These are phyloP conservation scores for Keiferia lycopersicella DNA, from an alignment of 2,888 invertebrate species.

Conservation along the genomic window DNA sequence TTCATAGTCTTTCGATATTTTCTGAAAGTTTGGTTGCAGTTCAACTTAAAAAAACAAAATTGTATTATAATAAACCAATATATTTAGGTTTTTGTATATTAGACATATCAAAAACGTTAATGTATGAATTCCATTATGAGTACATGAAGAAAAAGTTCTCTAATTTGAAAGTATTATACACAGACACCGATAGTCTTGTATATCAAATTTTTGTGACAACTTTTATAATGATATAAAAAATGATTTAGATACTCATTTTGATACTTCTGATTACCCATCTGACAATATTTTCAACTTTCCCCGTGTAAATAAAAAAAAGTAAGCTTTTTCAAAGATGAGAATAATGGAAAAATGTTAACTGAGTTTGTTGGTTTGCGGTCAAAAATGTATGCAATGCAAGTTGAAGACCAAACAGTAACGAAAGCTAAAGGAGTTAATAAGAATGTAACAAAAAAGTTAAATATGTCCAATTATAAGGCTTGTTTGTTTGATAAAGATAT, in stretches of 20 bases:
- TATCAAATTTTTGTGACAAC: slow-evolving; percentile 27
- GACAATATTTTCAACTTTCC: slow-evolving; percentile 23
- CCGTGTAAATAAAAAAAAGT: slow-evolving; percentile 32
- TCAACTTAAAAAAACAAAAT: slow-evolving; percentile 24
- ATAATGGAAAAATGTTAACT: slow-evolving; percentile 30
- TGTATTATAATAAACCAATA: slow-evolving; percentile 28
- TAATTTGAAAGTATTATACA: slow-evolving; percentile 25
- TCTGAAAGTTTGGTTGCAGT: slow-evolving; percentile 22
- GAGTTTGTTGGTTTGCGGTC: slow-evolving; percentile 33
- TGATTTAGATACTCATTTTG: slow-evolving; percentile 31
- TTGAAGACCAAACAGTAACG: slow-evolving; percentile 33
- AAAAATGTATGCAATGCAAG: slow-evolving; percentile 34
- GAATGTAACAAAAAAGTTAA: slow-evolving; percentile 32
- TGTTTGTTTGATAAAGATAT: slow-evolving; percentile 32
- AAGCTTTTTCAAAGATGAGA: slow-evolving; percentile 36
- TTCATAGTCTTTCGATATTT: slow-evolving; percentile 23
- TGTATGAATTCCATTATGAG: not conserved
- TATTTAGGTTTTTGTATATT: slow-evolving; percentile 28
- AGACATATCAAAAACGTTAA: slow-evolving; percentile 24
- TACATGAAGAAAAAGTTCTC: slow-evolving; percentile 23
- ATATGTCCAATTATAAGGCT: slow-evolving; percentile 32
- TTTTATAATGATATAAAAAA: slow-evolving; percentile 28
- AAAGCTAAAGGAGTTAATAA: slow-evolving; percentile 39
- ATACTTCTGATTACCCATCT: slow-evolving; percentile 20
- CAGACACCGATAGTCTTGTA: slow-evolving; percentile 31